Evolutionary conservation across 2,113 vertebrate species (phyloP), one percentile per base, ranked within the genome.

Genomic region (Gnathonemus longibarbis): DNA sequence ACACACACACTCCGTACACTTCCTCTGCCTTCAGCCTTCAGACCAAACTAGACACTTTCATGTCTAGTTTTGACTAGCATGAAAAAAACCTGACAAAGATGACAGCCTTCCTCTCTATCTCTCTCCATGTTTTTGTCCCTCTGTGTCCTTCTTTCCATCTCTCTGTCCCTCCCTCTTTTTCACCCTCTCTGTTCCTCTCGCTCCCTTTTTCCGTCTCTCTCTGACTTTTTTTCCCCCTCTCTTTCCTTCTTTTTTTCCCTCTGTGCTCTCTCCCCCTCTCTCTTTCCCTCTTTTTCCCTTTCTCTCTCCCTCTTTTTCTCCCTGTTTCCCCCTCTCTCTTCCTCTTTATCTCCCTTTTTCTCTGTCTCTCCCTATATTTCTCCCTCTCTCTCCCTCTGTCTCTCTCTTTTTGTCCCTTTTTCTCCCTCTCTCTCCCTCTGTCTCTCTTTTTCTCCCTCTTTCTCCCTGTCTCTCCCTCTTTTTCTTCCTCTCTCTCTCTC

Each of bases 31-130:
- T 77, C 74, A 39, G 45, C 46, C 46, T 24, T 84, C 21, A 84
- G 45, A 42, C 39, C 39, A 42, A 42, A 42, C 39, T 42, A 42
- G 39, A 42, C 39, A 84, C 80, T 46, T 84, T 87, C 31, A 87
- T 52, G 31, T 66, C 39, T 89, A 85, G 50, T 58, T 62, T 52
- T 56, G 77, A 84, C 89, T 46, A n/a, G 66, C 48, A 48, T 56
- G n/a, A 56, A 45, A 80, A 52, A 89, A 89, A 89, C 49, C 88
- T 53, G 88, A 89, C 70, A 52, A 74, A 58, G 58, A 88, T 27
- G 17, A 31, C 70, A 77, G 46, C 27, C 66, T 31, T 56, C 35
- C 53, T 62, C 35, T 46, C 56, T 62, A 5, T 56, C 53, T 8
- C 53, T 58, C 53, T 21, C 53, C 53, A 7, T 8, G n/a, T 11